A percentile compares a stretch with the other conserved stretches of the same genome.
Evolutionary conservation across 2,888 invertebrate species (phyloP).

Genomic region (Drosophila multiciliata): DNA sequence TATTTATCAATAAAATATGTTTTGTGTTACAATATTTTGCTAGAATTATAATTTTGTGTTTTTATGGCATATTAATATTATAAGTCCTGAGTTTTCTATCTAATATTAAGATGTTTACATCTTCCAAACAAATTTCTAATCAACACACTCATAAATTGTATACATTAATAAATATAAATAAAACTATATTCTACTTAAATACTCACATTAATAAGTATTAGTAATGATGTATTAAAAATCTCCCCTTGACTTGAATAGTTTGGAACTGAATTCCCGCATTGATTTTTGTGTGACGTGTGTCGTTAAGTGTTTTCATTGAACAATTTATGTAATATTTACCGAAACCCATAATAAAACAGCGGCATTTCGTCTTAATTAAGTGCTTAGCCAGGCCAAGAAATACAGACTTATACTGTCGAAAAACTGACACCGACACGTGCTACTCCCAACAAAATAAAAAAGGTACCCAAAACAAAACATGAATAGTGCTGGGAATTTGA

Average conservation of each 20-base stretch:
- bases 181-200: conserved; percentile 9
- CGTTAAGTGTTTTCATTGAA: conserved; percentile 75
- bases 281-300: conserved; percentile 74
- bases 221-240: conserved; percentile 37
- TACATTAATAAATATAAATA: not conserved
- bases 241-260: conserved; percentile 41
- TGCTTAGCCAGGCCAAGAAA: conserved; percentile 47
- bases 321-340: conserved; percentile 77
- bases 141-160: conserved; percentile 8
- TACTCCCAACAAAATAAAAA: conserved; percentile 11
- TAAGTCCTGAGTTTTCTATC: not conserved
- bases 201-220: not conserved
- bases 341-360: conserved; percentile 74
- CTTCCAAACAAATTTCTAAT: not conserved
- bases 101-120: not conserved
- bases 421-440: conserved; percentile 49
- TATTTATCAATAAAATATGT: not conserved
- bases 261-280: conserved; percentile 75
- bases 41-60: not conserved
- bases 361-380: conserved; percentile 80
- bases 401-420: conserved; percentile 20
- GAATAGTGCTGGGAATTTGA: conserved; percentile 35
- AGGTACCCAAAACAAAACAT: conserved; percentile 32
- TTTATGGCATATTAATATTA: not conserved
- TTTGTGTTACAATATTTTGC: not conserved